Conservation (phyloP, 2,888 invertebrate genomes). For the Noctua janthe region DNA sequence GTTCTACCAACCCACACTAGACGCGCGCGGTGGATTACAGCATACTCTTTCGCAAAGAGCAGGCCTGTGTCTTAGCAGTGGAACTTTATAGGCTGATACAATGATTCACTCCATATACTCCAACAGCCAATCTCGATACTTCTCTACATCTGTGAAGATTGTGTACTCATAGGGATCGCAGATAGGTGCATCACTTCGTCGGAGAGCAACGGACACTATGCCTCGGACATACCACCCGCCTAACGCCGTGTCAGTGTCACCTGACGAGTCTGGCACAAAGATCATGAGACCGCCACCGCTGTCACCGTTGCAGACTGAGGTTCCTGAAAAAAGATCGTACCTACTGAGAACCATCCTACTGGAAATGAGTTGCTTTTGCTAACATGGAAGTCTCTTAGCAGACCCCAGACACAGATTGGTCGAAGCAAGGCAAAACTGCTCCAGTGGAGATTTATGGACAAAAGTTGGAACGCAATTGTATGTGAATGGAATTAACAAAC, state of each 20-base stretch:
- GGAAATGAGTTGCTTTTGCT: neutral
- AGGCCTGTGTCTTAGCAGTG: neutral
- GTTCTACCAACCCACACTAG: neutral
- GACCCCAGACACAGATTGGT: neutral
- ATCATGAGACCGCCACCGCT: conserved; percentile 18
- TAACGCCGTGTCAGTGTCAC: conserved; percentile 23
- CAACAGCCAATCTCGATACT: conserved; percentile 74
- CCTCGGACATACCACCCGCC: conserved; percentile 77
- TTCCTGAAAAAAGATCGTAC: conserved; percentile 1
- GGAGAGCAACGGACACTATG: conserved; percentile 74
- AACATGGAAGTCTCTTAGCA: neutral
- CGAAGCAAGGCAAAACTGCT: neutral
- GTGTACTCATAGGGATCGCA: conserved; percentile 86
- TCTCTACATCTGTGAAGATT: conserved; percentile 84
- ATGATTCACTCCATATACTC: conserved; percentile 52
- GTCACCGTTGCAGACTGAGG: conserved; percentile 9
- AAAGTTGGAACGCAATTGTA: neutral
- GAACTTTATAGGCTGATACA: neutral
- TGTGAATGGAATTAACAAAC: neutral
- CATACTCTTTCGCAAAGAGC: too few relatives aligned
- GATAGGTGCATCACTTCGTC: conserved; percentile 68
- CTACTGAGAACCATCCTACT: neutral
- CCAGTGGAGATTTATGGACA: neutral
- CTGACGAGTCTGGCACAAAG: conserved; percentile 70
- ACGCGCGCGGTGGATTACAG: too few relatives aligned